Conservation (phyloP, 1,140 invertebrate genomes). For the Drosophila nannoptera region DNA sequence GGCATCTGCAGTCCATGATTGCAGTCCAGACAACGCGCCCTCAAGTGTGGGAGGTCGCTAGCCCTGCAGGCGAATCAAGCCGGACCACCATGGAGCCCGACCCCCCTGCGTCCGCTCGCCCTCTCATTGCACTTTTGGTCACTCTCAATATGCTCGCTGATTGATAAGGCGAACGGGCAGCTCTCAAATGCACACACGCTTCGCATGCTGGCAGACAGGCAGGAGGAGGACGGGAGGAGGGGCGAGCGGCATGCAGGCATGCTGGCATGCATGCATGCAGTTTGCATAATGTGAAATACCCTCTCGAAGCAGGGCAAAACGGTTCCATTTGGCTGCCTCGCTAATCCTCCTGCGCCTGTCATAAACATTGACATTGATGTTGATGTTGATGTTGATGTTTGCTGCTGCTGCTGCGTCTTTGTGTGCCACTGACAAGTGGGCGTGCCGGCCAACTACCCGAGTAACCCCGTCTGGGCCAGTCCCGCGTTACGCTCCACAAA, state of each 20-base stretch:
- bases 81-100: no score
- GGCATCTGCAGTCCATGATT: conserved; percentile 62
- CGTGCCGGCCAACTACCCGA: conserved; percentile 56
- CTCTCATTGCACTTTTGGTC: conserved; percentile 53
- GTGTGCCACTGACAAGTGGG: conserved; percentile 69
- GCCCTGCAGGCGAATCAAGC: background rate
- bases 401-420: conserved; percentile 44
- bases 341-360: conserved; percentile 73
- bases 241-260: background rate
- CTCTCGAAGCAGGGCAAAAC: conserved; percentile 28
- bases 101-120: background rate
- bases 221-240: no score
- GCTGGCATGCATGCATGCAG: background rate
- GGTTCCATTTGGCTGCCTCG: conserved; percentile 66
- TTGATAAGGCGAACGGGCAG: conserved; percentile 48
- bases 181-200: background rate
- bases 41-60: conserved; percentile 68
- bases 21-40: conserved; percentile 45
- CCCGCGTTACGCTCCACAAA: conserved; percentile 64
- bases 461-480: conserved; percentile 24
- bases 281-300: conserved; percentile 39
- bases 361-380: conserved; percentile 75
- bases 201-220: no score
- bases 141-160: conserved; percentile 66
- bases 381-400: conserved; percentile 23